These are phyloP conservation scores for Mirza zaza DNA, from an alignment of 2,113 vertebrate species.

Conservation along the genomic window DNA sequence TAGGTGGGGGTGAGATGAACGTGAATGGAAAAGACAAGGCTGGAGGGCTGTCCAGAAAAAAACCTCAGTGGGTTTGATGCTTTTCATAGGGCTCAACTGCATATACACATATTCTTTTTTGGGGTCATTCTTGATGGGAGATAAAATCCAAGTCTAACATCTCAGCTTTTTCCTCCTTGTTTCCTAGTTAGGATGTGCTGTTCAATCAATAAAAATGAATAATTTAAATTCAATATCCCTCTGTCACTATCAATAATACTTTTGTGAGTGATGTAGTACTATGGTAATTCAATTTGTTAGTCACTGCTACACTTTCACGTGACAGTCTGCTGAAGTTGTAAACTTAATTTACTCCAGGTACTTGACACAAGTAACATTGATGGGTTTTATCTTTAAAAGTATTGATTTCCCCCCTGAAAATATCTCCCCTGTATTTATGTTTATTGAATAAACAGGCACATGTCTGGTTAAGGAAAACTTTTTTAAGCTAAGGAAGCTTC, in stretches of 20 bases:
- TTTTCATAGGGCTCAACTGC: background rate
- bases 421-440: conserved; percentile 81
- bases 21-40: background rate
- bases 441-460: conserved; percentile 79
- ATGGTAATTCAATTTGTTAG: conserved; percentile 89
- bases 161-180: conserved; percentile 80
- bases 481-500: conserved; percentile 44
- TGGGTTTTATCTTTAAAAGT: conserved; percentile 83
- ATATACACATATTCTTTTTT: background rate
- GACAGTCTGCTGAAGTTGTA: conserved; percentile 87
- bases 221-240: conserved; percentile 91
- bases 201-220: conserved; percentile 90
- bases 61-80: background rate
- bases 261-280: conserved; percentile 87
- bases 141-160: conserved; percentile 77
- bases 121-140: conserved; percentile 33
- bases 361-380: conserved; percentile 83
- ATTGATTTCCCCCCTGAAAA: conserved; percentile 81
- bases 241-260: conserved; percentile 88
- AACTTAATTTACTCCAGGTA: conserved; percentile 87
- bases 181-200: conserved; percentile 81
- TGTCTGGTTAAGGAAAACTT: conserved; percentile 65
- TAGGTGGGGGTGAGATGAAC: background rate
- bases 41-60: background rate
- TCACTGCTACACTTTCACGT: conserved; percentile 83